A percentile compares a stretch with the other conserved stretches of the same genome.
Conservation (phyloP, 1,140 invertebrate genomes). For the Wiebesia pumilae region DNA sequence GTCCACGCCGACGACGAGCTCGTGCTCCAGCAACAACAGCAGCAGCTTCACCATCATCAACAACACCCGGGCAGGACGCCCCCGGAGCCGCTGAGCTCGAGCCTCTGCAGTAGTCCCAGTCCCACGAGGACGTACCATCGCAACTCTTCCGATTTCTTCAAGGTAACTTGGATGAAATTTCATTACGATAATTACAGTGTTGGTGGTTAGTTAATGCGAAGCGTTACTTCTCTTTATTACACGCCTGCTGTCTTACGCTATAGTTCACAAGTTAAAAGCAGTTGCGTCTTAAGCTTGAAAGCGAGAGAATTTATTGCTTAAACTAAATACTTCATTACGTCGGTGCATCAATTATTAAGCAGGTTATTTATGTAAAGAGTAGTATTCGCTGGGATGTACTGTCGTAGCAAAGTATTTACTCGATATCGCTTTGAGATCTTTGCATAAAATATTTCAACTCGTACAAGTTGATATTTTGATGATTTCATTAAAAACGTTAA, state of each 20-base stretch:
- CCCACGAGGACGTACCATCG: slow-evolving; percentile 72
- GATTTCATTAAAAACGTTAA: no score
- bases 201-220: neutral
- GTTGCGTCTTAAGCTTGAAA: neutral
- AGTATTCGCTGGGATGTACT: no score
- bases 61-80: slow-evolving; percentile 65
- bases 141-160: slow-evolving; percentile 76
- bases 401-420: no score
- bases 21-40: slow-evolving; percentile 38
- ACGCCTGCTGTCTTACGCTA: neutral
- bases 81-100: slow-evolving; percentile 69
- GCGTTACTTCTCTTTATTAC: neutral
- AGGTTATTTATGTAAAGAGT: neutral
- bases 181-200: neutral
- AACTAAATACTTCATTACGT: neutral
- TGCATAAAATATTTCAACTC: no score
- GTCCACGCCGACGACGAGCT: neutral
- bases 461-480: no score
- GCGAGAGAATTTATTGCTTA: neutral
- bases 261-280: neutral
- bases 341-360: neutral
- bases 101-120: slow-evolving; percentile 72
- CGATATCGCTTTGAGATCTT: no score
- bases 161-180: slow-evolving; percentile 63
- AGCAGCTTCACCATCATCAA: slow-evolving; percentile 50